Evolutionary conservation across 1,140 invertebrate species (phyloP).

Genomic region (Thalassaphorura encarpata): DNA sequence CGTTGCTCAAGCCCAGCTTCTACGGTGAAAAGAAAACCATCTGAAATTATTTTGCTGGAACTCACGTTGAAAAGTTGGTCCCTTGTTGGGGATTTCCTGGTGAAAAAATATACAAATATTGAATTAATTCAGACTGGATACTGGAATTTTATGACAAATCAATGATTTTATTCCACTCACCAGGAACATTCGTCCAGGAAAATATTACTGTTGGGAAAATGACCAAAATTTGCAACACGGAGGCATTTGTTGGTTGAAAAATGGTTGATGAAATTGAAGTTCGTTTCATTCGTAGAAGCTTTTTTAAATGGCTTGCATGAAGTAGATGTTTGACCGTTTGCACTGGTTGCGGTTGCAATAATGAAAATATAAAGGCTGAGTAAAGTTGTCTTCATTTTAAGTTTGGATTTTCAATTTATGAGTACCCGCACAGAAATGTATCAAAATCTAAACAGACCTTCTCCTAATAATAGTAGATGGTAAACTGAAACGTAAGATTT

Average conservation of each 20-base stretch:
- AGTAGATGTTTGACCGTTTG: not conserved
- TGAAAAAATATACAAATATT: not conserved
- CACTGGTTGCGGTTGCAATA: not conserved
- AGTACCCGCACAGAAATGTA: too few species aligned
- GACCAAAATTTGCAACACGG: constrained; percentile 15
- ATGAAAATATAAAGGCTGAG: not conserved
- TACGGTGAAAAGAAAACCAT: constrained; percentile 1
- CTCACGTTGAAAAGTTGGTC: not conserved
- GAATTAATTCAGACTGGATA: not conserved
- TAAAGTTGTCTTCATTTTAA: not conserved
- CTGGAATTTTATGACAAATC: not conserved
- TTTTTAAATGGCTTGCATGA: not conserved
- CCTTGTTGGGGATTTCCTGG: not conserved
- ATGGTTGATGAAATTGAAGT: constrained; percentile 16
- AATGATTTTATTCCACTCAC: constrained; percentile 12
- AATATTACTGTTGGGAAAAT: constrained; percentile 15
- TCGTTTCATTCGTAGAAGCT: not conserved
- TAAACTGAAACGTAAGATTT: too few species aligned
- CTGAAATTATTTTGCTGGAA: not conserved
- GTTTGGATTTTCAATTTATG: too few species aligned
- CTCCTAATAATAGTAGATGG: too few species aligned
- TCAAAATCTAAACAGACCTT: too few species aligned
- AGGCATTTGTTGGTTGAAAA: constrained; percentile 29
- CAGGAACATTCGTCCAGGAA: constrained; percentile 25
- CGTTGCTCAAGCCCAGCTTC: constrained; percentile 1